A percentile compares a stretch with the other conserved stretches of the same genome.
Evolutionary conservation across 2,113 vertebrate species (phyloP).

Genomic region (Oceanodroma tethys): DNA sequence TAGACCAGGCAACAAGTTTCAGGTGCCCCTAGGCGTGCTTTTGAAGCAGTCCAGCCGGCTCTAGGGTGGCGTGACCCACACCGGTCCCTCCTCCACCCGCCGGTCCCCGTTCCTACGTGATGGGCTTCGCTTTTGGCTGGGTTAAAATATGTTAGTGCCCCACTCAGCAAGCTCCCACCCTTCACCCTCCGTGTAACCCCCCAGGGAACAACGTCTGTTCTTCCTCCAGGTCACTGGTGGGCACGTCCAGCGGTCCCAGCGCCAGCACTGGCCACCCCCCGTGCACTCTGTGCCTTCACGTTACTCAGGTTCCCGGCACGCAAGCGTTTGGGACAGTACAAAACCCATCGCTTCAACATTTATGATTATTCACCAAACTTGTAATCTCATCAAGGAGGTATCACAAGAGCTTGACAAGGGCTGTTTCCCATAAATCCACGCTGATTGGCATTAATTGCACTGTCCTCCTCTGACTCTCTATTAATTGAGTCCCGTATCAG

Average conservation of each 20-base stretch:
- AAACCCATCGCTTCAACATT: background rate
- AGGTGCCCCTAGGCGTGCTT: background rate
- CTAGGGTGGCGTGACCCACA: background rate
- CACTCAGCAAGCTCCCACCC: background rate
- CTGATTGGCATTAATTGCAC: slow-evolving; percentile 39
- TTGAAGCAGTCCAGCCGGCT: no score
- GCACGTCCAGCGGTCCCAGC: fast-evolving
- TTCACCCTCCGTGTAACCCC: no score
- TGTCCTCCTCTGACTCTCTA: slow-evolving; percentile 6
- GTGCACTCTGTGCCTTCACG: fast-evolving
- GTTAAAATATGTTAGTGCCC: fast-evolving
- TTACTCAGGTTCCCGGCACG: fast-evolving
- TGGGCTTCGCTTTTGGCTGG: background rate
- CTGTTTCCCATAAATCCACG: background rate
- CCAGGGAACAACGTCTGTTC: background rate
- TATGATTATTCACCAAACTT: background rate
- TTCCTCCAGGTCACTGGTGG: background rate
- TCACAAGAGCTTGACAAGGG: background rate
- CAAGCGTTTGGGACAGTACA: fast-evolving
- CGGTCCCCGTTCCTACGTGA: fast-evolving
- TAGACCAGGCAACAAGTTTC: no score
- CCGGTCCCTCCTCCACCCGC: fast-evolving
- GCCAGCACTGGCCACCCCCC: fast-evolving
- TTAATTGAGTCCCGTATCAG: slow-evolving; percentile 32
- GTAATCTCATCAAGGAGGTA: background rate